These are phyloP conservation scores for rat (Rattus norvegicus) DNA, from an alignment of 2,113 vertebrate genomes.

Conservation along the genomic window DNA sequence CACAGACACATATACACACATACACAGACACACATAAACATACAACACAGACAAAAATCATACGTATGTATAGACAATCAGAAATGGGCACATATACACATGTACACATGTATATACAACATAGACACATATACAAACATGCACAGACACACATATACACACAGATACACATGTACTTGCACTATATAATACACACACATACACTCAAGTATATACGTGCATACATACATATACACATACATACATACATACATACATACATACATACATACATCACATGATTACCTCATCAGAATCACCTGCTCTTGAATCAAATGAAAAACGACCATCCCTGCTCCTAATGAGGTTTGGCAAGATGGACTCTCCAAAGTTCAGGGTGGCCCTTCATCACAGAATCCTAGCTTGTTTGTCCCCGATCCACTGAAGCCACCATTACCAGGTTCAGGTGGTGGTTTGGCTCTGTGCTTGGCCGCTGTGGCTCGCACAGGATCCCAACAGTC, in stretches of 20 bases:
- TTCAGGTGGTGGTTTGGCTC: accelerated
- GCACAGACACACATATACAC: too few species aligned
- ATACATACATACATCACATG: accelerated
- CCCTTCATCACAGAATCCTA: background rate
- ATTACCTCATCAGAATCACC: accelerated
- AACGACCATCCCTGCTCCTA: accelerated
- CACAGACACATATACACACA: background rate
- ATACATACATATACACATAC: accelerated
- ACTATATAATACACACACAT: too few species aligned
- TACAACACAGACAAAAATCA: background rate
- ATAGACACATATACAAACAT: accelerated
- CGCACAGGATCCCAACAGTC: accelerated
- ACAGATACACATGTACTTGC: too few species aligned
- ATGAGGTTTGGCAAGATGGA: too few species aligned
- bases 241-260: background rate
- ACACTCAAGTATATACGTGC: too few species aligned
- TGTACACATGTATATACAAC: accelerated
- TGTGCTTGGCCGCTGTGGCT: accelerated
- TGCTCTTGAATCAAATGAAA: background rate
- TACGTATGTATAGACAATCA: too few species aligned
- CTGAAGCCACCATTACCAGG: background rate
- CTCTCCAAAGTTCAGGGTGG: background rate
- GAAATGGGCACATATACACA: too few species aligned
- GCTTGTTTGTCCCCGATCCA: accelerated
- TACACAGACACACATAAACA: background rate